phyloP scores from a whole-genome alignment of 2,113 vertebrate species.

The Tyrannus savana region DNA sequence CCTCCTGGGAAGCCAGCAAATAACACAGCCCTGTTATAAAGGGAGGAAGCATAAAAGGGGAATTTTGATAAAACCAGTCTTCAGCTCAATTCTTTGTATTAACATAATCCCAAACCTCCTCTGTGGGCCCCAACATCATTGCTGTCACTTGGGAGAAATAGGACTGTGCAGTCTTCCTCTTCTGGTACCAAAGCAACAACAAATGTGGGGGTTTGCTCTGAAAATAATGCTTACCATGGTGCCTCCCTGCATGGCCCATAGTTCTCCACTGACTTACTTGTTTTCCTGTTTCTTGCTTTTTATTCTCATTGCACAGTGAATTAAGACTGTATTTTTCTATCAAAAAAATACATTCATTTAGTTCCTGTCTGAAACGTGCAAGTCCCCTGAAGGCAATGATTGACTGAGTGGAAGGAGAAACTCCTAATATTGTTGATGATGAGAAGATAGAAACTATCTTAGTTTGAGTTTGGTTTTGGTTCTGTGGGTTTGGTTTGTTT shows the following conservation, averaged over 20 bases:
- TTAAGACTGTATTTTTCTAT: background rate
- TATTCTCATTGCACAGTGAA: background rate
- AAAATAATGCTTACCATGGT: background rate
- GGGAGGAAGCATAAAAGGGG: background rate
- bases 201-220: background rate
- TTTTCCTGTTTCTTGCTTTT: background rate
- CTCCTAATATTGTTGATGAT: background rate
- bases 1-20: background rate
- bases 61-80: background rate
- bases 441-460: background rate
- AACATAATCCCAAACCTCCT: background rate
- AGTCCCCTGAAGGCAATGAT: background rate
- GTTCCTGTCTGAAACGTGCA: background rate
- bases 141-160: background rate
- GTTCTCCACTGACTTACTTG: background rate
- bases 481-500: background rate
- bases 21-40: background rate
- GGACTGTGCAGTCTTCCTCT: background rate
- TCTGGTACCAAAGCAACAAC: background rate
- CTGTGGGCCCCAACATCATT: background rate
- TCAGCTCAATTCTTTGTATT: background rate
- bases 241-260: background rate
- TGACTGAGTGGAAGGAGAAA: background rate
- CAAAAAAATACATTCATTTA: background rate
- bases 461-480: background rate